Evolutionary conservation across 2,113 vertebrate genomes (phyloP).

Genomic region (Indicator indicator): DNA sequence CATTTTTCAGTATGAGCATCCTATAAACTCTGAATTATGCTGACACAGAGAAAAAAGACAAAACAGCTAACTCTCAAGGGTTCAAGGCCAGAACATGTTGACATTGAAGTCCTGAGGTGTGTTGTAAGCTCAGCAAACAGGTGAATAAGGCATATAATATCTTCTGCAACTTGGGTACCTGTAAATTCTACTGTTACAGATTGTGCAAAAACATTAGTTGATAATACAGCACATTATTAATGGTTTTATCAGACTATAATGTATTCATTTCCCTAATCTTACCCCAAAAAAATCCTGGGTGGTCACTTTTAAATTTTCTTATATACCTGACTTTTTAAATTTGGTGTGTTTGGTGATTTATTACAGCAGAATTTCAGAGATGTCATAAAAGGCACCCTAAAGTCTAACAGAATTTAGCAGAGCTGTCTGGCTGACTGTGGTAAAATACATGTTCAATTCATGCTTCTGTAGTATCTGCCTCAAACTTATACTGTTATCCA

Average conservation of each 20-base stretch:
- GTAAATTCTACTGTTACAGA: not conserved
- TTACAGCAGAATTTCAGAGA: not conserved
- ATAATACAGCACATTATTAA: not conserved
- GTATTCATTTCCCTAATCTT: not conserved
- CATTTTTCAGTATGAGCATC: not conserved
- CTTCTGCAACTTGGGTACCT: not conserved
- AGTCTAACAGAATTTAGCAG: not conserved
- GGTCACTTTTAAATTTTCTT: not conserved
- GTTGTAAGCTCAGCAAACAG: not conserved
- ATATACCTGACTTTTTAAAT: rapidly evolving
- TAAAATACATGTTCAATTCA: not conserved
- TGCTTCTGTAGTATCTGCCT: not conserved
- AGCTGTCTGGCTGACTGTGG: not conserved
- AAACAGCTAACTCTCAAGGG: not conserved
- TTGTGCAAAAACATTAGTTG: not conserved
- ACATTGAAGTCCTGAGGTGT: not conserved
- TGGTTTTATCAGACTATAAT: not conserved
- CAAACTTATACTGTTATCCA: not conserved
- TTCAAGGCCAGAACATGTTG: not conserved
- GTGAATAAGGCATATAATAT: not conserved
- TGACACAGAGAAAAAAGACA: not conserved
- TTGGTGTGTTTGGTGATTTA: not conserved
- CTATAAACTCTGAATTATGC: not conserved
- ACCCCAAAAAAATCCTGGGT: not conserved
- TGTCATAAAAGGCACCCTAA: not conserved